Conservation (phyloP, 2,113 vertebrate genomes). For the Cariama cristata region DNA sequence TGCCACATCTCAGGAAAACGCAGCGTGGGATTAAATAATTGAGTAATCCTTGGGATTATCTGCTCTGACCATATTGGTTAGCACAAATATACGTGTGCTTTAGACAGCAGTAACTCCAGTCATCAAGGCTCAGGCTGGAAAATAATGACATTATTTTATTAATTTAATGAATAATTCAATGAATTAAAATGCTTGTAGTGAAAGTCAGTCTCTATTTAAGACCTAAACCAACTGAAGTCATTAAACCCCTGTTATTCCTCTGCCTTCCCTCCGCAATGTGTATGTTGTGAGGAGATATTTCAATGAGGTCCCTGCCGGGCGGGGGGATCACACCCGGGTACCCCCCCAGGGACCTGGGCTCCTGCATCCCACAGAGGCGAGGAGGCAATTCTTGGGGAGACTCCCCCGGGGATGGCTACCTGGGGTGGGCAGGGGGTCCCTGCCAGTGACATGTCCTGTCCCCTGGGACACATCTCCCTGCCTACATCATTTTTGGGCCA, state of each 20-base stretch:
- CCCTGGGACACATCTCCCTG: not conserved
- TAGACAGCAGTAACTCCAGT: not conserved
- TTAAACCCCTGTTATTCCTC: not conserved
- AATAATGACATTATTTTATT: not conserved
- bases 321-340: accelerated
- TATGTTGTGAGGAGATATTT: not conserved
- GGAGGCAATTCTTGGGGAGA: accelerated
- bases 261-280: not conserved
- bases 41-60: not conserved
- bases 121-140: not conserved
- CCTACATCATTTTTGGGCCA: accelerated
- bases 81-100: not conserved
- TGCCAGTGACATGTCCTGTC: not conserved
- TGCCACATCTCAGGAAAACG: not conserved
- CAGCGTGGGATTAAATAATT: not conserved
- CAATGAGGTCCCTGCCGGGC: not conserved
- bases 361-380: not conserved
- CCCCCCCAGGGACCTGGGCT: not conserved
- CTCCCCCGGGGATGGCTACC: accelerated
- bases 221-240: not conserved
- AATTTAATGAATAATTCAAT: not conserved
- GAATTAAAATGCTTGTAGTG: not conserved
- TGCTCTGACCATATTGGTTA: not conserved
- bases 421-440: not conserved
- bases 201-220: not conserved